Base-by-base conservation (phyloP, 2,888 invertebrate species). In the Mycalesis mineus region DNA sequence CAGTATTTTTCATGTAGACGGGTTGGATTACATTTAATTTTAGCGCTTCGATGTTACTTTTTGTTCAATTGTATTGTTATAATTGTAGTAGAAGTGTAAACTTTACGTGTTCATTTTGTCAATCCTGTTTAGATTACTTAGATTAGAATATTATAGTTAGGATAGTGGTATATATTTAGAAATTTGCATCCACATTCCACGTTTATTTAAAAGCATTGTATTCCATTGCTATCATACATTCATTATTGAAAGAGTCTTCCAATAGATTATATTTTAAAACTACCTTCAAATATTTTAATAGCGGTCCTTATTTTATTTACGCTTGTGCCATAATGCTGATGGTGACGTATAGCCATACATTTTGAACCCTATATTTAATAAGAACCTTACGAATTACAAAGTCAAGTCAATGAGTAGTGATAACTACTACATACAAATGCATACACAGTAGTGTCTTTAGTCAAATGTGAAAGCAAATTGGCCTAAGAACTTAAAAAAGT, bases 161-260 rank as follows among this genome's bases (percentile, higher is more conserved):
- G 17, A 48, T 71, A 67, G 68, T 65, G 66, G 64, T 29, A 62
- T 55, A 60, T 67, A 55, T 62, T 66, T 62, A 62, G 55, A 65
- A 63, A 42, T 65, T 60, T 64, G 60, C 60, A 70, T 62, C 63
- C 71, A 80, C 82, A 84, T 83, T 84, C 84, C 82, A 83, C 64
- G 63, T 68, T 70, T 68, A 28, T 31, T 31, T 29, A 29, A 50
- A 52, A 42, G 22, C 51, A 51, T 49, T 53, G 58, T 63, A 67
- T 61, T 57, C 70, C 63, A 69, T 70, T 69, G 68, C 65, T 59
- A 67, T 68, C 58, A 72, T 67, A 69, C 73, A 73, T 73, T 74
- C 71, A 67, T 72, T 78, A 79, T 83, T 73, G 77, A 78, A 80
- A 81, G 59, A 74, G 88, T 88, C 88, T 88, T 88, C 88, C 88